Base-by-base conservation (phyloP, 2,113 vertebrate species). In the Ancistrus triradiatus region DNA sequence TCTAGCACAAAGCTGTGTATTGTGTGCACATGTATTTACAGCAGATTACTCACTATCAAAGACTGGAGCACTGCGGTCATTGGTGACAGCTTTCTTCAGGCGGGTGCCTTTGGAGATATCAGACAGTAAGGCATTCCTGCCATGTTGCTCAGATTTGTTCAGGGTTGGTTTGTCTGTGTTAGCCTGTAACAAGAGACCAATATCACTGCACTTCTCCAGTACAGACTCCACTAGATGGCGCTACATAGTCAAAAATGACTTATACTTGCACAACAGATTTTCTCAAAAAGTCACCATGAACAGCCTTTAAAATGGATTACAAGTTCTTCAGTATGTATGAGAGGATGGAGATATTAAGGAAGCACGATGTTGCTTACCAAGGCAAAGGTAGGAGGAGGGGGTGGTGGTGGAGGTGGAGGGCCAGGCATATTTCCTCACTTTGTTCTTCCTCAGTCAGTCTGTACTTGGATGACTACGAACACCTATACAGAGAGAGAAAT, bases 1-100 rank as follows among this genome's bases (percentile, higher is more conserved):
- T n/a, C n/a, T n/a, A n/a, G n/a, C n/a, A n/a, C n/a, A n/a, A n/a
- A n/a, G n/a, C n/a, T n/a, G n/a, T n/a, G n/a, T n/a, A n/a, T n/a
- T n/a, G n/a, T n/a, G n/a, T n/a, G n/a, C n/a, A n/a, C n/a, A n/a
- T n/a, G n/a, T n/a, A n/a, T n/a, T n/a, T n/a, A n/a, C n/a, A n/a
- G n/a, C n/a, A n/a, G n/a, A n/a, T 51, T 18, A 90, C 91, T 90
- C 84, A 93, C 91, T 91, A 66, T 90, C 91, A 60, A 93, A 1
- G 59, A 91, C 47, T 0, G 91, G 91, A 21, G 77, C 85, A 61
- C 91, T 93, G 69, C 91, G 83, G 77, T 93, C 91, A 84, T 93
- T 92, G 75, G 91, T 93, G 74, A 91, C 86, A 8, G 91, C 72
- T 77, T 92, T 92, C 80, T 93, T 93, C 1, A 93, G 85, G 25